Evolutionary conservation across 2,888 invertebrate species (phyloP), one percentile per base, ranked within the genome.

Genomic region (Callyntrura guangdongensis): DNA sequence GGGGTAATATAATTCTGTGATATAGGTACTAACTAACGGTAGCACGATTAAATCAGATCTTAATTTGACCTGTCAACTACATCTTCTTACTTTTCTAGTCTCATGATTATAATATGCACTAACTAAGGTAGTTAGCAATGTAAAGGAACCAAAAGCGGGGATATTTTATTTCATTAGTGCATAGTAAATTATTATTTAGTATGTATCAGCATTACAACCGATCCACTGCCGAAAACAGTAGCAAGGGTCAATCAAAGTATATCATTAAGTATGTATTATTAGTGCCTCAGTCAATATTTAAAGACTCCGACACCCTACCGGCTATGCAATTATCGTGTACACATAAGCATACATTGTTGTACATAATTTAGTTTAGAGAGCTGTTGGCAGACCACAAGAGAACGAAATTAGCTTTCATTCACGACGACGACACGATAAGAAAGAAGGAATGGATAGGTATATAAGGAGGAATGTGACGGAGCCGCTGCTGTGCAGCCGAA

Each of bases 231-330:
- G 64, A 74, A 88, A 82, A 74, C 89, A 69, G 89, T 89, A 89
- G 89, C 89, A 61, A 83, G 83, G 83, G 61, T 69, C 74, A 89
- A 89, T 89, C 89, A 83, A 61, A 72, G 83, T 45, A 59, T 89
- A 83, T 89, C 72, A 89, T 89, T 89, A 89, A 61, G 89, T 83
- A 88, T 22, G 67, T 77, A 89, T 89, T 83, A 89, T 89, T 89
- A 83, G 83, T 64, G 61, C 61, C 74, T 17, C 67, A 61, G 74
- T 72, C 83, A 89, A 89, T 88, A 83, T 89, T 89, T 89, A 89
- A 83, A 83, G 88, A 74, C 82, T 77, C 89, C 89, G 89, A 89
- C 83, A 89, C 83, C 89, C 89, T 67, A 83, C 88, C 27, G 69
- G 27, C 88, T 82, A 88, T 59, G 81, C 88, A 88, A 87, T 87